These are phyloP conservation scores for Ephydatia muelleri DNA, from an alignment of 37 sponge, comb jelly and placozoan species.

Conservation along the genomic window DNA sequence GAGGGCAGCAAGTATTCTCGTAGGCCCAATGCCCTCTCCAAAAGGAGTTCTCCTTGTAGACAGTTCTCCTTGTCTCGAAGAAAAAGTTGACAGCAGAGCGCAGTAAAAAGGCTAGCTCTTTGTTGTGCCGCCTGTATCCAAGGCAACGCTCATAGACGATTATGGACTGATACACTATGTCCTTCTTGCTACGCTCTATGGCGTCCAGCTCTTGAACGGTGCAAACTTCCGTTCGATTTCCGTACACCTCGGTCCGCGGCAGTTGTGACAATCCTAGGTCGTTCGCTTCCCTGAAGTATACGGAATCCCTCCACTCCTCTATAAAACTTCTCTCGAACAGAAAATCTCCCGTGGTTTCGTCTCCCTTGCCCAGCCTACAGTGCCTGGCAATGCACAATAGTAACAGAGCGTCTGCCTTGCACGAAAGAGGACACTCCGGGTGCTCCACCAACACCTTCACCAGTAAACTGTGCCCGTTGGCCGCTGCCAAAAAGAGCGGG, in stretches of 20 bases:
- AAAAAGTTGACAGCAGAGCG: neutral
- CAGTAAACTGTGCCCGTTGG: constrained; percentile 22
- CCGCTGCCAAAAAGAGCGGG: constrained; percentile 57
- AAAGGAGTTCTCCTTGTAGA: neutral
- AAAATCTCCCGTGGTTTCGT: too few relatives aligned
- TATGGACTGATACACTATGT: constrained; percentile 37
- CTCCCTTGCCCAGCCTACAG: constrained; percentile 7
- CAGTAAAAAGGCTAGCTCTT: constrained; percentile 26
- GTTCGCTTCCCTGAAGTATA: neutral
- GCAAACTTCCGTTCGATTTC: constrained; percentile 2
- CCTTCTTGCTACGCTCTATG: neutral
- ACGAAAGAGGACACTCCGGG: constrained; percentile 21
- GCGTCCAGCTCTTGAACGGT: constrained; percentile 5
- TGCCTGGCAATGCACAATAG: constrained; percentile 34
- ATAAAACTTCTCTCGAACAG: too few relatives aligned
- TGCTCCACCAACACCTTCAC: constrained; percentile 15
- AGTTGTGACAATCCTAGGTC: neutral
- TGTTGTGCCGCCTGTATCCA: constrained; percentile 27
- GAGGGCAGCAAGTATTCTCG: too few relatives aligned
- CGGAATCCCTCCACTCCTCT: constrained; percentile 4
- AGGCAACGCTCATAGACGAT: constrained; percentile 58
- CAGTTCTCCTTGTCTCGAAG: neutral
- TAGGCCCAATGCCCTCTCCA: constrained; percentile 3
- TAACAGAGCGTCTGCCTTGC: constrained; percentile 30
- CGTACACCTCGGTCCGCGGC: constrained; percentile 33